These are phyloP conservation scores for Himantopus leucocephalus DNA, from an alignment of 2,113 vertebrate genomes.

Conservation along the genomic window DNA sequence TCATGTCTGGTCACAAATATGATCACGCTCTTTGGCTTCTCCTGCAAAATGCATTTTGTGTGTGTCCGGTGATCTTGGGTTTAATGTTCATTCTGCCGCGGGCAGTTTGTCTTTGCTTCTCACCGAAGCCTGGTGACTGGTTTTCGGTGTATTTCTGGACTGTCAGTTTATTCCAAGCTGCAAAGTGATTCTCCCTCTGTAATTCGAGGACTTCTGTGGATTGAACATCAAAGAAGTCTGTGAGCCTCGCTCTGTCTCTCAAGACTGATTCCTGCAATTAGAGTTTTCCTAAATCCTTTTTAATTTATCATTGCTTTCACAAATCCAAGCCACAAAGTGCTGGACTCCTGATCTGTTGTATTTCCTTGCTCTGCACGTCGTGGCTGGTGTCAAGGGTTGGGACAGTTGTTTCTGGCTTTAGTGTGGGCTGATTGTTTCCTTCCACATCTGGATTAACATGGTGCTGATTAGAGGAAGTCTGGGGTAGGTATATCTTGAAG, in stretches of 20 bases:
- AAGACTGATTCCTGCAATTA: conserved; percentile 62
- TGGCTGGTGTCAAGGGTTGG: not conserved
- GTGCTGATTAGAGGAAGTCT: not conserved
- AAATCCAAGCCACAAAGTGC: conserved; percentile 28
- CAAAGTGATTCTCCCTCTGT: conserved; percentile 69
- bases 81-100: conserved; percentile 38
- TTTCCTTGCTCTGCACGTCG: not conserved
- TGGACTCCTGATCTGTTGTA: not conserved
- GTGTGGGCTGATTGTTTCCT: not conserved
- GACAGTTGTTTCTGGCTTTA: conserved; percentile 4
- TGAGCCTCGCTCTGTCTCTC: conserved; percentile 36
- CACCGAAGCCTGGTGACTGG: not conserved
- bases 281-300: conserved; percentile 62
- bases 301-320: conserved; percentile 54
- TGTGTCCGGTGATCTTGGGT: not conserved
- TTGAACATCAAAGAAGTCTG: conserved; percentile 66
- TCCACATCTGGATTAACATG: not conserved
- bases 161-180: conserved; percentile 59
- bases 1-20: not conserved
- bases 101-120: conserved; percentile 53
- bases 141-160: conserved; percentile 48
- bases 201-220: conserved; percentile 67
- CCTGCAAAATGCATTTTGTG: not conserved
- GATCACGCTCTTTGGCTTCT: not conserved
- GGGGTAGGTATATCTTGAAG: not conserved